Evolutionary conservation across 1,140 invertebrate species (phyloP), one percentile per base, ranked within the genome.

Genomic region (Adelges cooleyi): DNA sequence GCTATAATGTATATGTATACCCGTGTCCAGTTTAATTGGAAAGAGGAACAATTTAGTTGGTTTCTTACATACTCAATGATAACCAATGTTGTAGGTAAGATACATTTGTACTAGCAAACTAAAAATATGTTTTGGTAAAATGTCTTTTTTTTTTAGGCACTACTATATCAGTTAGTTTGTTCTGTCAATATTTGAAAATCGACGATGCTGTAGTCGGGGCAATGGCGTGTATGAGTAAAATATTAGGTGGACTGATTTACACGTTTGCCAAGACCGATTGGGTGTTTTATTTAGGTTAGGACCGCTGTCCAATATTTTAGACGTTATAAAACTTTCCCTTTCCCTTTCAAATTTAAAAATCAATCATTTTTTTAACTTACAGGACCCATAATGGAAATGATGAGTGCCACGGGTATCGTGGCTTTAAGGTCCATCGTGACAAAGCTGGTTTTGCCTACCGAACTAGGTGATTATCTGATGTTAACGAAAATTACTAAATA

Each of bases 1-100:
- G 83, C 83, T 29, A 86, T 90, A 2, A 80, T 84, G 73, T 90
- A 90, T 71, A 75, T 90, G 20, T 90, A 89, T 71, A 87, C 86
- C 13, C 78, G 87, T 62, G 89, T 83, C 73, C 79, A 84, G 18
- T 90, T 89, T 75, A 86, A 89, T 68, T 90, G 87, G 87, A 82
- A 88, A 71, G 87, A 90, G 76, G 84, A 89, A 52, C 83, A 87
- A 72, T 90, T 84, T 76, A 90, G 88, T 71, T 82, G 88, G 73
- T 90, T 86, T 71, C 86, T 85, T 3, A 89, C 86, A 1, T 89
- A 87, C 70, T 82, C 82, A 46, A 86, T 89, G 84, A 78, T 87
- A 62, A 87, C 84, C 29, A 86, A 84, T 74, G 76, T 89, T 68
- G 80, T 87, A 29, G 87, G 86, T 86, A 76, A 81, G 78, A 74